phyloP scores from a whole-genome alignment of 1,140 invertebrate species.

The Oedothorax gibbosus region DNA sequence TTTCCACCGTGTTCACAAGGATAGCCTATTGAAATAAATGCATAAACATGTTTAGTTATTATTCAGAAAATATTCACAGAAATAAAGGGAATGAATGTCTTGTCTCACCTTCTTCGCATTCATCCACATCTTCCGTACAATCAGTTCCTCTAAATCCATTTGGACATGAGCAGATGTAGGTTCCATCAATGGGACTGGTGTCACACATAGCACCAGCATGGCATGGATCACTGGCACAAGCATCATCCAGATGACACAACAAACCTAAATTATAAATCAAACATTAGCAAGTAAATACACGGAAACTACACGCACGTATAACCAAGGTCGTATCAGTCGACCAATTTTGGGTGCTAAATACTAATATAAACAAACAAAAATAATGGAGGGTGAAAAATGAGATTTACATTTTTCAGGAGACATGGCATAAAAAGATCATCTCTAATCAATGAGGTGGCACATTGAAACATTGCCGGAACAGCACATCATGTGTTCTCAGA shows the following conservation, averaged over 20 bases:
- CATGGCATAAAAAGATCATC: no score
- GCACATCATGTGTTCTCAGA: no score
- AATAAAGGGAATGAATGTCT: constrained; percentile 75
- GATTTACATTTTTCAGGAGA: no score
- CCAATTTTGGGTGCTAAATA: no score
- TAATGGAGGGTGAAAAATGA: no score
- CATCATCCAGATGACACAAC: constrained; percentile 95
- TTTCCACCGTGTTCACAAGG: constrained; percentile 69
- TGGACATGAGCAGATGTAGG: constrained; percentile 92
- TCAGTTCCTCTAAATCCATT: constrained; percentile 89
- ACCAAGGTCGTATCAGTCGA: no score
- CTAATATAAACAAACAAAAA: no score
- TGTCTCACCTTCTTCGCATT: constrained; percentile 90
- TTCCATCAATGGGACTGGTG: constrained; percentile 94
- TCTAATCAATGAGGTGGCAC: no score
- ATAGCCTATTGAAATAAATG: constrained; percentile 72
- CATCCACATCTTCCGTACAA: constrained; percentile 94
- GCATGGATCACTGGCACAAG: constrained; percentile 96
- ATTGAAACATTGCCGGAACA: no score
- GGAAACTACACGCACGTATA: no score
- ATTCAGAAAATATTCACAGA: no score
- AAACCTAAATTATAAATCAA: constrained; percentile 71
- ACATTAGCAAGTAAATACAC: no score
- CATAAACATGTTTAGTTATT: not conserved
- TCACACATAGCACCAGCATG: constrained; percentile 93